Evolutionary conservation across 2,888 invertebrate genomes (phyloP), one percentile per base, ranked within the genome.

Genomic region (Biston betularia): DNA sequence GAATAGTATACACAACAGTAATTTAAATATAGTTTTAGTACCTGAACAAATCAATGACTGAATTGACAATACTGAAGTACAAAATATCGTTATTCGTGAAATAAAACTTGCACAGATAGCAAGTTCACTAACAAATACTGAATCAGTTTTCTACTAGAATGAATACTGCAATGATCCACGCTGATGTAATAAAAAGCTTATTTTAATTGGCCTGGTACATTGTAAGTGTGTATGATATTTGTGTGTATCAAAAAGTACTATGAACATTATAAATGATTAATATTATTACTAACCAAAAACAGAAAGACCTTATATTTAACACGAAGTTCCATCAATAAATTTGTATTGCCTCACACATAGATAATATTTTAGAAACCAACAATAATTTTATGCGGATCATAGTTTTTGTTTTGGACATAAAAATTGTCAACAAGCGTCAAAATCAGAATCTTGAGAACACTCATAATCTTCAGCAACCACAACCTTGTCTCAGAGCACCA

Each of bases 401-500:
- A 52, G 5, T 54, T 42, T 42, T 15, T 42, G 40, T 14, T 53
- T 15, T 24, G 12, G 24, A n/a, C 54, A 38, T 48, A 33, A 34
- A 12, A 15, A 53, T 10, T 42, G 40, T 54, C 42, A 54, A 54
- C 54, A 54, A 54, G 54, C 54, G 33, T 44, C 9, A 52, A 52
- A 48, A 63, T 53, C 48, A 61, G 45, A 46, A 70, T 50, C 64
- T 53, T 38, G 46, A 48, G 24, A 44, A 60, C 46, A 63, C 12
- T 55, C 71, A 64, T 66, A 66, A 72, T 66, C 54, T 65, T 64
- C 69, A 49, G 57, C 74, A 65, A 70, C 70, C 85, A 85, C 80
- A 79, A 80, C 79, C 76, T 78, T 69, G 70, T 82, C 82, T 93
- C 89, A 94, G 75, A 94, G 93, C 85, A 94, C 93, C 85, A 94